Evolutionary conservation across 2,113 vertebrate genomes (phyloP).

Genomic region (Triplophysa dalaica): DNA sequence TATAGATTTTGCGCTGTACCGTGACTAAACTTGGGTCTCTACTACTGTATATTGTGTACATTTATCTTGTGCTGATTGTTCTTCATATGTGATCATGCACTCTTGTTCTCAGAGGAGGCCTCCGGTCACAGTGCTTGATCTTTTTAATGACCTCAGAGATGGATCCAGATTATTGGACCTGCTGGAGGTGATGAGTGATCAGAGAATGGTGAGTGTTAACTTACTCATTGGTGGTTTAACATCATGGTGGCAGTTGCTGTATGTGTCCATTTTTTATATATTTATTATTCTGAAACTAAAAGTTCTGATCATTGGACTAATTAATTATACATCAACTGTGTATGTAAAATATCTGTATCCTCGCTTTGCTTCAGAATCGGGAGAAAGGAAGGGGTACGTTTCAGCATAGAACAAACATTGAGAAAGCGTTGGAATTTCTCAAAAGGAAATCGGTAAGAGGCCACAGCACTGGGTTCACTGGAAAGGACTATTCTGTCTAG

Average conservation of each 20-base stretch:
- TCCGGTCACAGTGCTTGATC: conserved; percentile 79
- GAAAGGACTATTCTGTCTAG: background rate
- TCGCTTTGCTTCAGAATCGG: conserved; percentile 73
- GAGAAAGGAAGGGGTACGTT: conserved; percentile 87
- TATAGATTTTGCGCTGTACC: no score
- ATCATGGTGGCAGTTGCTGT: no score
- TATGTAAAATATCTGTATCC: background rate
- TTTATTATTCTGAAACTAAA: no score
- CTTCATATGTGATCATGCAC: conserved; percentile 16
- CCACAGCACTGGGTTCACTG: background rate
- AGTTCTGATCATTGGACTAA: background rate
- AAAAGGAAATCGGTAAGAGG: conserved; percentile 84
- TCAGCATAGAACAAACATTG: conserved; percentile 90
- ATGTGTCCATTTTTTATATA: no score
- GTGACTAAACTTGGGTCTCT: no score
- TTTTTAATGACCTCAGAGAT: conserved; percentile 86
- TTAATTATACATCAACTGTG: background rate
- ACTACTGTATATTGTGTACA: background rate
- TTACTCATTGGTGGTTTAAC: background rate
- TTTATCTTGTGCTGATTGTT: background rate
- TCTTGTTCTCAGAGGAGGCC: conserved; percentile 76
- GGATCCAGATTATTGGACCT: conserved; percentile 89
- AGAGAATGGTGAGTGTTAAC: conserved; percentile 81
- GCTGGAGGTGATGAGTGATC: conserved; percentile 91
- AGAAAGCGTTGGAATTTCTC: conserved; percentile 87